Percentiles rank a stretch among this genome's conserved stretches.
phyloP scores from a whole-genome alignment of 1,140 invertebrate genomes.

The Drosophila nikananu region DNA sequence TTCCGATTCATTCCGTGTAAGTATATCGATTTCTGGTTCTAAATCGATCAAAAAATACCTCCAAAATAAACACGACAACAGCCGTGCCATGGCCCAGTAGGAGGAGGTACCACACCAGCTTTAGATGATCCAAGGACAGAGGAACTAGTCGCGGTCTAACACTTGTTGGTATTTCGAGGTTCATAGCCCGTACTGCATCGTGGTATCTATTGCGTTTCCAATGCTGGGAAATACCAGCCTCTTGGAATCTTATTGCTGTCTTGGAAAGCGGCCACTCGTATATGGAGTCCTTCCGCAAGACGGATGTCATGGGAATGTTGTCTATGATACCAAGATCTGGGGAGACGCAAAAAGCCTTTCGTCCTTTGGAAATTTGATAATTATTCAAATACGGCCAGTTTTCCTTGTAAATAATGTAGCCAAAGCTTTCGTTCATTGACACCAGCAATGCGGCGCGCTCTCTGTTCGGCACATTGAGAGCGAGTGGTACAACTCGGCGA shows the following conservation, averaged over 20 bases:
- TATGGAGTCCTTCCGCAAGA: background rate
- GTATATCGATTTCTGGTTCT: background rate
- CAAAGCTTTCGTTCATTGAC: background rate
- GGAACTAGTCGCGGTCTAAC: background rate
- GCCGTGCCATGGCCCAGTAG: background rate
- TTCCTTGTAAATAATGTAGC: background rate
- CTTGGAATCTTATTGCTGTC: background rate
- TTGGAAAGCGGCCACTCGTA: background rate
- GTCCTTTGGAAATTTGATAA: background rate
- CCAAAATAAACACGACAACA: background rate
- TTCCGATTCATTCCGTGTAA: background rate
- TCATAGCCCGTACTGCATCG: background rate
- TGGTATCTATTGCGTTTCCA: background rate
- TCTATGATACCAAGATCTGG: background rate
- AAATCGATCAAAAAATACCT: background rate
- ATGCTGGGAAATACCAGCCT: background rate
- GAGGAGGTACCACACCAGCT: background rate
- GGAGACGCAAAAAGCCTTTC: background rate
- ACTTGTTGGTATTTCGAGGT: background rate
- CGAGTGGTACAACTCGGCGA: background rate
- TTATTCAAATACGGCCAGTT: constrained; percentile 3
- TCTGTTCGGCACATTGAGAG: background rate
- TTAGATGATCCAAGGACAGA: background rate
- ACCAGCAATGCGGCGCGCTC: background rate
- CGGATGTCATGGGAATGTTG: background rate